phyloP scores from a whole-genome alignment of 1,140 invertebrate species.

The Cyrtorhinus lividipennis region DNA sequence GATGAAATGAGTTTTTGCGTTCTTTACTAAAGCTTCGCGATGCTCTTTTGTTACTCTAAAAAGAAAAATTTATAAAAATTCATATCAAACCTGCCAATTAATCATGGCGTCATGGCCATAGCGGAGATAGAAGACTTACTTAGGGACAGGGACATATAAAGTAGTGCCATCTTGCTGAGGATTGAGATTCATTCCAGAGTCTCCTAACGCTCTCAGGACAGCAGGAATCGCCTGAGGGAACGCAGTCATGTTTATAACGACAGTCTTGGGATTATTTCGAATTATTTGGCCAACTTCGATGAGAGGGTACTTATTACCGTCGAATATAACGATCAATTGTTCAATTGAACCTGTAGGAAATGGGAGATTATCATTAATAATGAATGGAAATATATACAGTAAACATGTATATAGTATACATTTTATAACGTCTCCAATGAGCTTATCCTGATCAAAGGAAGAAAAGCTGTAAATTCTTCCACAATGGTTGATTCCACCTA shows the following conservation, averaged over 20 bases:
- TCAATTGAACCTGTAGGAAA: slow-evolving; percentile 73
- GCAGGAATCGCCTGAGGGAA: slow-evolving; percentile 72
- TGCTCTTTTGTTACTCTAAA: slow-evolving; percentile 78
- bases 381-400: no score
- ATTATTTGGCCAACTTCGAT: slow-evolving; percentile 81
- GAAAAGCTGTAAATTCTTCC: no score
- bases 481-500: no score
- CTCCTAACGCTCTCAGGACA: slow-evolving; percentile 54
- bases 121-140: slow-evolving; percentile 47
- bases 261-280: slow-evolving; percentile 70
- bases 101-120: no score
- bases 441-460: no score
- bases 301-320: slow-evolving; percentile 66
- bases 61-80: no score
- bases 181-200: slow-evolving; percentile 81
- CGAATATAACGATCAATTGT: slow-evolving; percentile 52
- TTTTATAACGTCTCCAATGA: no score
- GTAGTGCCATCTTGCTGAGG: slow-evolving; percentile 88
- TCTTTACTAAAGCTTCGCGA: slow-evolving; percentile 70
- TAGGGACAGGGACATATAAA: slow-evolving; percentile 73
- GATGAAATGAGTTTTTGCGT: slow-evolving; percentile 65
- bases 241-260: slow-evolving; percentile 63
- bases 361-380: no score
- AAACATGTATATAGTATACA: no score
- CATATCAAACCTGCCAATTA: no score